Evolutionary conservation across 2,888 invertebrate genomes (phyloP).

Genomic region (Allophyes oxyacanthae): DNA sequence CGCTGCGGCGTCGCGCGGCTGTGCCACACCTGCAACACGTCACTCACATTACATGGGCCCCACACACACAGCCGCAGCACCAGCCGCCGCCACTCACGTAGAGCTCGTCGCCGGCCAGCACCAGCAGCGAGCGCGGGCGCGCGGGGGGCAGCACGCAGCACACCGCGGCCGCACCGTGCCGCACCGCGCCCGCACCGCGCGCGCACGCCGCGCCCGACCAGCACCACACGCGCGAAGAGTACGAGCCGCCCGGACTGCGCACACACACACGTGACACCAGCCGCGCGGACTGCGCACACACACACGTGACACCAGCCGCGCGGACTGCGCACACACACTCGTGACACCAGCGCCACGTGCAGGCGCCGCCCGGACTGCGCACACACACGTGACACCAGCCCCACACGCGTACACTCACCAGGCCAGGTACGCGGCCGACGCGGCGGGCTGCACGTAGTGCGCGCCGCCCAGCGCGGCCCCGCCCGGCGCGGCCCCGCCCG

Average conservation of each 20-base stretch:
- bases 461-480: not conserved
- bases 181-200: slow-evolving; percentile 3
- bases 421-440: not conserved
- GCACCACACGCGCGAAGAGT: slow-evolving; percentile 32
- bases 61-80: not conserved
- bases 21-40: slow-evolving; percentile 43
- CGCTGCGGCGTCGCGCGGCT: slow-evolving; percentile 36
- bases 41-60: not conserved
- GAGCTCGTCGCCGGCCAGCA: slow-evolving; percentile 54
- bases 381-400: slow-evolving; percentile 62
- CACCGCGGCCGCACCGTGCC: slow-evolving; percentile 29
- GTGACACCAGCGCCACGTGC: not conserved
- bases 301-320: not conserved
- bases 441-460: not conserved
- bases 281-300: slow-evolving; percentile 5
- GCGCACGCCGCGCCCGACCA: slow-evolving; percentile 22
- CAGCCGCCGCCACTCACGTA: slow-evolving; percentile 48
- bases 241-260: slow-evolving; percentile 52
- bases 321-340: slow-evolving; percentile 5
- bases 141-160: slow-evolving; percentile 48
- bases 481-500: slow-evolving; percentile 42
- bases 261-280: not conserved
- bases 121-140: slow-evolving; percentile 38
- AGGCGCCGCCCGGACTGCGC: slow-evolving; percentile 30
- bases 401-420: slow-evolving; percentile 70